Evolutionary conservation across 2,797 vertebrate species (phyloP).

Genomic region (Knipowitschia caucasica): DNA sequence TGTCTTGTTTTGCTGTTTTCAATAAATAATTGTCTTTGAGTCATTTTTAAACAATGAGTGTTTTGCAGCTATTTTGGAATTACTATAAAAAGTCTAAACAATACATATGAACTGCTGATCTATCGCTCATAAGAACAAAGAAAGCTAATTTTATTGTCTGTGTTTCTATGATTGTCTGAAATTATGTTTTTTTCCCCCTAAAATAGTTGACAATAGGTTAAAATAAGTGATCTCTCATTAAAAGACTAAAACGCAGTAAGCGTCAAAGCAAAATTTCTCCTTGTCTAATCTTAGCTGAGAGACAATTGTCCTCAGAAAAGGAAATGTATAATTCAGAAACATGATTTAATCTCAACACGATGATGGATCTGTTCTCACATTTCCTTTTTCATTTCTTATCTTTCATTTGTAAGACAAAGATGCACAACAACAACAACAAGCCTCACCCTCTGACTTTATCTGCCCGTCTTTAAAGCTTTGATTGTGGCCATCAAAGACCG

Average conservation of each 20-base stretch:
- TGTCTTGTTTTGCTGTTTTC: background rate
- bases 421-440: conserved; percentile 2
- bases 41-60: background rate
- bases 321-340: conserved; percentile 1
- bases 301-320: background rate
- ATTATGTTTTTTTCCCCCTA: no score
- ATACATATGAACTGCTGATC: no score
- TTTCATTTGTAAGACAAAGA: background rate
- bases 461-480: conserved; percentile 18
- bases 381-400: conserved; percentile 1
- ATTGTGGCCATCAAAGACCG: conserved; percentile 11
- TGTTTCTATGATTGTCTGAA: no score
- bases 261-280: background rate
- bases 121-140: background rate
- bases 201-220: background rate
- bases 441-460: background rate
- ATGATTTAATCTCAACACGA: background rate
- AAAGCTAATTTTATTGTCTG: background rate
- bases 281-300: background rate
- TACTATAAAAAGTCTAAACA: no score
- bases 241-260: background rate
- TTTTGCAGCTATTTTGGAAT: no score
- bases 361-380: background rate
- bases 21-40: background rate
- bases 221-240: background rate